A percentile compares a stretch with the other conserved stretches of the same genome.
These are phyloP conservation scores for Aurelia aurita complex sp. Pacific DNA, from an alignment of 30 jellyfish, hydroid and myxozoan species.

Conservation along the genomic window DNA sequence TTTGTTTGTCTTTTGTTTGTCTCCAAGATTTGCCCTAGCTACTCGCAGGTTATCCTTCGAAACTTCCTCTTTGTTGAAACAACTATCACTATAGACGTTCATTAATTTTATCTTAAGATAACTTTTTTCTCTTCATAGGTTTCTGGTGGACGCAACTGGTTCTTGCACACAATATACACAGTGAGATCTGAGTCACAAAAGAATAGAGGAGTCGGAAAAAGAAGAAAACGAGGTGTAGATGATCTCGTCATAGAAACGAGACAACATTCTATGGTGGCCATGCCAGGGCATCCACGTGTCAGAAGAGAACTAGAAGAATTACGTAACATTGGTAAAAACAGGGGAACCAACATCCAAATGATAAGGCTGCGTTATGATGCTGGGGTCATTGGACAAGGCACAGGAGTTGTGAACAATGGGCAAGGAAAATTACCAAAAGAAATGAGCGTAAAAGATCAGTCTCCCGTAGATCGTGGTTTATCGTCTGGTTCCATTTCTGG, in stretches of 20 bases:
- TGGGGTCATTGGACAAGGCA: not conserved
- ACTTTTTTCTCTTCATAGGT: slow-evolving; percentile 47
- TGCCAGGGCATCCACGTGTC: slow-evolving; percentile 41
- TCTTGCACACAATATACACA: slow-evolving; percentile 88
- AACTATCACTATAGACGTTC: too few species aligned
- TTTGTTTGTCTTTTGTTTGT: too few species aligned
- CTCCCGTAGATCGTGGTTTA: slow-evolving; percentile 12
- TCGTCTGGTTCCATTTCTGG: slow-evolving; percentile 56
- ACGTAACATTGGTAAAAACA: slow-evolving; percentile 63
- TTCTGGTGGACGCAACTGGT: slow-evolving; percentile 94
- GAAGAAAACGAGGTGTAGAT: slow-evolving; percentile 39
- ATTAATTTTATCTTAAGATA: too few species aligned
- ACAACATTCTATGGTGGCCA: slow-evolving; percentile 47
- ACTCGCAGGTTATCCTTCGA: too few species aligned
- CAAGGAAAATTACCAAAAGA: slow-evolving; percentile 65
- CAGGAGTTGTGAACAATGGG: not conserved
- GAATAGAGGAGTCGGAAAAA: slow-evolving; percentile 76
- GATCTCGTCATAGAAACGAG: slow-evolving; percentile 5
- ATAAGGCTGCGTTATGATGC: slow-evolving; percentile 43
- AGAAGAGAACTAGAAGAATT: slow-evolving; percentile 63
- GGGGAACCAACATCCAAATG: slow-evolving; percentile 91
- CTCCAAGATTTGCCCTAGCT: too few species aligned
- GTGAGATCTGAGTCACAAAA: slow-evolving; percentile 76
- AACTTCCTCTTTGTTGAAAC: too few species aligned
- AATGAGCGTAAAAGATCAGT: not conserved